A percentile compares a stretch with the other conserved stretches of the same genome.
Evolutionary conservation across 2,797 vertebrate species (phyloP).

Genomic region (Sternotherus odoratus): DNA sequence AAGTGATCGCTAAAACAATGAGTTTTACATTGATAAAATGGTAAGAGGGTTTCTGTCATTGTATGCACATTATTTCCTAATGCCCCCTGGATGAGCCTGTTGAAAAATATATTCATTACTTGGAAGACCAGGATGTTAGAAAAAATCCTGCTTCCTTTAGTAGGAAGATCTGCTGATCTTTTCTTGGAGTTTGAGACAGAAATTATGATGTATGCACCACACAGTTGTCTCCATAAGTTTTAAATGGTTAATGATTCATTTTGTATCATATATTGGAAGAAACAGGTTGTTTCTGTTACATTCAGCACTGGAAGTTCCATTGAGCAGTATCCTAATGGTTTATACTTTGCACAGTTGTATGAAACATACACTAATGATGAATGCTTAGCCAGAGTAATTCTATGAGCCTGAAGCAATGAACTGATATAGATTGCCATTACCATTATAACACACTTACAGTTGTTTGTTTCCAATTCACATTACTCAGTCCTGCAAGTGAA

Average conservation of each 20-base stretch:
- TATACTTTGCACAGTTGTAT: slow-evolving; percentile 23
- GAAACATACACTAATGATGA: slow-evolving; percentile 66
- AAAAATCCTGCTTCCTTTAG: background rate
- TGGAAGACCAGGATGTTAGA: background rate
- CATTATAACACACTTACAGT: slow-evolving; percentile 66
- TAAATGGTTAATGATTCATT: background rate
- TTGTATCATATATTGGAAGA: rapidly evolving
- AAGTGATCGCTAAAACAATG: slow-evolving; percentile 23
- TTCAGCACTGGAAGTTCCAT: background rate
- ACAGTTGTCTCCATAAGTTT: slow-evolving; percentile 28
- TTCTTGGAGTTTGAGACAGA: background rate
- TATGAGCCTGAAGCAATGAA: slow-evolving; percentile 84
- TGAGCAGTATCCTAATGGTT: slow-evolving; percentile 55
- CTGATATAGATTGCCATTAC: slow-evolving; percentile 83
- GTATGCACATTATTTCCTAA: background rate
- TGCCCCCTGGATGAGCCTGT: background rate
- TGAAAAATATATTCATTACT: slow-evolving; percentile 31
- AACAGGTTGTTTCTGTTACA: rapidly evolving
- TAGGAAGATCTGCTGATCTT: slow-evolving; percentile 37
- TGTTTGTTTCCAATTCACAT: slow-evolving; percentile 75
- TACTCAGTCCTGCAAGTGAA: slow-evolving; percentile 64
- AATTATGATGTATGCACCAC: background rate
- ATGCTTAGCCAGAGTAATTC: slow-evolving; percentile 63
- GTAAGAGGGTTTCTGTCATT: slow-evolving; percentile 33
- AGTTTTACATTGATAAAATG: background rate